These are phyloP conservation scores for Stegostoma tigrinum DNA, from an alignment of 2,113 vertebrate genomes.

Conservation along the genomic window DNA sequence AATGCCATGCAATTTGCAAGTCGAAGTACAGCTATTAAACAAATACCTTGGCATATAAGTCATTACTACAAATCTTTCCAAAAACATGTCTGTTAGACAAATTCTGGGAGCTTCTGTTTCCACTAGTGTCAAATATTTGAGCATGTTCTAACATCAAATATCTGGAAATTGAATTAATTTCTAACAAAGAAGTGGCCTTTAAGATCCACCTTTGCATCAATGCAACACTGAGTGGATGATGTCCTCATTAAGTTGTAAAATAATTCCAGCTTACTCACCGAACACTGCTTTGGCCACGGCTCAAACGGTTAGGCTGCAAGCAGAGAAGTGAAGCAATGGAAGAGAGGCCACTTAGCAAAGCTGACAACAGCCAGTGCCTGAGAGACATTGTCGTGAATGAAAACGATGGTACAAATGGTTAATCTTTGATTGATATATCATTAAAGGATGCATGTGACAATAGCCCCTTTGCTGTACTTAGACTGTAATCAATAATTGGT, in stretches of 20 bases:
- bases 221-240: background rate
- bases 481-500: background rate
- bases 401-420: no score
- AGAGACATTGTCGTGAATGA: background rate
- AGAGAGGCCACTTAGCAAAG: background rate
- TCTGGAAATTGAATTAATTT: background rate
- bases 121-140: background rate
- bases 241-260: background rate
- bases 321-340: slow-evolving; percentile 30
- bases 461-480: background rate
- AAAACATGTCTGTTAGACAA: background rate
- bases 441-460: background rate
- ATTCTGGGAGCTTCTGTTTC: background rate
- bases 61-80: background rate
- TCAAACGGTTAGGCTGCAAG: background rate
- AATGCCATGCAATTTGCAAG: background rate
- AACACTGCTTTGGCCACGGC: background rate
- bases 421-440: background rate
- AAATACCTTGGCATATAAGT: background rate
- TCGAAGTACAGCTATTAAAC: background rate
- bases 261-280: slow-evolving; percentile 6
- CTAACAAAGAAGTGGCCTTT: background rate
- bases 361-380: background rate
- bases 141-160: background rate
- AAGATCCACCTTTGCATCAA: background rate